Conservation (phyloP, 2,888 invertebrate species). For the Oasisia sp. region DNA sequence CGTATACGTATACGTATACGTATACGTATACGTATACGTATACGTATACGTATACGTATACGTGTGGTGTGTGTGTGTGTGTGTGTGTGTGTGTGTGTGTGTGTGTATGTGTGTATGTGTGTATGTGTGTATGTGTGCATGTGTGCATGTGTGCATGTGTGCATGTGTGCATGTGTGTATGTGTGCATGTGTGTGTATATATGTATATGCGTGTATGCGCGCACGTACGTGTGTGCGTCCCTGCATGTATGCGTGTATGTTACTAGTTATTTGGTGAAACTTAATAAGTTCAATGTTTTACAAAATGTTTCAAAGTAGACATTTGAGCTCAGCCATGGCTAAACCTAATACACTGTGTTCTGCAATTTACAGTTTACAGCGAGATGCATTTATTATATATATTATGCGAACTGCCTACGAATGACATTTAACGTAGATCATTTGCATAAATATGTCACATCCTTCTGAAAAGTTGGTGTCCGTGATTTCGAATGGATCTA, state of each 20-base stretch:
- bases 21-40: too few relatives aligned
- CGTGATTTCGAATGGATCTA: neutral
- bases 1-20: too few relatives aligned
- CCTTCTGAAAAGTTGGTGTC: neutral
- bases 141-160: too few relatives aligned
- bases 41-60: too few relatives aligned
- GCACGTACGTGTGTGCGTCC: too few relatives aligned
- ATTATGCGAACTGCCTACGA: neutral
- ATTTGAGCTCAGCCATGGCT: neutral
- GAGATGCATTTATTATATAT: neutral
- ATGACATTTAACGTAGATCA: neutral
- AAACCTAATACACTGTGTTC: neutral
- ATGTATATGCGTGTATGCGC: too few relatives aligned
- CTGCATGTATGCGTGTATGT: too few relatives aligned
- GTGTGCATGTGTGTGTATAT: too few relatives aligned
- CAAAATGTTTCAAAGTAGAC: neutral
- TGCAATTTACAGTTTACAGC: neutral
- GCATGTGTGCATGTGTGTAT: too few relatives aligned
- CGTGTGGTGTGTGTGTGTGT: neutral
- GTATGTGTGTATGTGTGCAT: too few relatives aligned
- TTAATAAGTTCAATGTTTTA: neutral
- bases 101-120: too few relatives aligned
- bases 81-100: neutral
- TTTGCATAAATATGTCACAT: neutral
- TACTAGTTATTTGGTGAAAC: neutral